These are phyloP conservation scores for Xenops minutus DNA, from an alignment of 2,797 vertebrate species.

Conservation along the genomic window DNA sequence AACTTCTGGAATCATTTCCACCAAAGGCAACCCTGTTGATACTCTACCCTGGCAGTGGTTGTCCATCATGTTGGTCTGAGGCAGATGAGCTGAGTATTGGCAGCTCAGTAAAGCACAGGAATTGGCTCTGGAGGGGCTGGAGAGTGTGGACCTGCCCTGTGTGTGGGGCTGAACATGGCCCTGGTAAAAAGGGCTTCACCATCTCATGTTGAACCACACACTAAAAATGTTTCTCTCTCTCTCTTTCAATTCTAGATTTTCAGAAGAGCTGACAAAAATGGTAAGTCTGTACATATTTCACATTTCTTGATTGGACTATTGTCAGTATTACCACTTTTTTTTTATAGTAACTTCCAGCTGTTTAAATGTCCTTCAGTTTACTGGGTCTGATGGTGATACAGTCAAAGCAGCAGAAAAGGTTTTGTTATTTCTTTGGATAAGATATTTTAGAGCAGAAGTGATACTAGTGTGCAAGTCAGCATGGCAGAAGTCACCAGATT, in stretches of 20 bases:
- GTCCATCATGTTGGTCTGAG: neutral
- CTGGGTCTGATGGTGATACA: rapidly evolving
- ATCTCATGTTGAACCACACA: neutral
- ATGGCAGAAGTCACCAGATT: neutral
- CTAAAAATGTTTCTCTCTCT: slow-evolving; percentile 31
- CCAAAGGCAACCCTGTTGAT: neutral
- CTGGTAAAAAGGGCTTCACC: neutral
- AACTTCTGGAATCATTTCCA: neutral
- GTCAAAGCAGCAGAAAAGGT: neutral
- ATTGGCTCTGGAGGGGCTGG: neutral
- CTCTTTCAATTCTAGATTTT: slow-evolving; percentile 69
- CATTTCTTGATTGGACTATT: neutral
- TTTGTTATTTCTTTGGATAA: neutral
- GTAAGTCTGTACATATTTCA: slow-evolving; percentile 38
- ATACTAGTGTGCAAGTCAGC: neutral
- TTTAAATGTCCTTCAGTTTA: neutral
- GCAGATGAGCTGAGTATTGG: neutral
- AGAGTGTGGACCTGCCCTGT: neutral
- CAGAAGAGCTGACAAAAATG: slow-evolving; percentile 74
- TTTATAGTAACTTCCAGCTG: neutral
- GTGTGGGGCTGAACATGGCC: rapidly evolving
- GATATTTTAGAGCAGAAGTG: neutral
- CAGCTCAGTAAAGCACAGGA: neutral
- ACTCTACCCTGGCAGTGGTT: rapidly evolving
- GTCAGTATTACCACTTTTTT: neutral